Evolutionary conservation across 2,797 vertebrate species (phyloP).

Genomic region (Sparus aurata): DNA sequence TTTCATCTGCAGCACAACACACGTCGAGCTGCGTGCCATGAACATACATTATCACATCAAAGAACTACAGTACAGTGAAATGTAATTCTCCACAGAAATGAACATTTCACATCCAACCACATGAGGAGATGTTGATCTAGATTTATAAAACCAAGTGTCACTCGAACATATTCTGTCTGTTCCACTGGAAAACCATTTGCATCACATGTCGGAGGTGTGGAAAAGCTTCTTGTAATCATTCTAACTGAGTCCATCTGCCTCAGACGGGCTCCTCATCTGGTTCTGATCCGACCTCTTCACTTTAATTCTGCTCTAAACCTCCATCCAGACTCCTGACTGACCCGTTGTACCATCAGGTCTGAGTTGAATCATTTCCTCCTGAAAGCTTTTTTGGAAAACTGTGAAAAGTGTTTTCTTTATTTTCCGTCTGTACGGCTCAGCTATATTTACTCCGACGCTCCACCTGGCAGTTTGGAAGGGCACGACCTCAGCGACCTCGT

Average conservation of each 20-base stretch:
- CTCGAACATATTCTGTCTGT: not conserved
- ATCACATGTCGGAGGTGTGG: not conserved
- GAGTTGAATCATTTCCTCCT: not conserved
- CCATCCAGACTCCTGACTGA: too few relatives aligned
- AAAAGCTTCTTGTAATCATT: too few relatives aligned
- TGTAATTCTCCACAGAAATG: not conserved
- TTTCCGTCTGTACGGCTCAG: slow-evolving; percentile 30
- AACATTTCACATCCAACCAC: slow-evolving; percentile 12
- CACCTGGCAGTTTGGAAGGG: slow-evolving; percentile 46
- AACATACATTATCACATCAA: slow-evolving; percentile 21
- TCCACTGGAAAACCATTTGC: not conserved
- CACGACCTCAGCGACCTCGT: slow-evolving; percentile 23
- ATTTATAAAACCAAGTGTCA: not conserved
- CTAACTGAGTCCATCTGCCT: not conserved
- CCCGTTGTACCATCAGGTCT: not conserved
- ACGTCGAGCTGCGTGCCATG: not conserved
- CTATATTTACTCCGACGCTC: slow-evolving; percentile 35
- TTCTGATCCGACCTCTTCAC: too few relatives aligned
- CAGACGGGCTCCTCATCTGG: too few relatives aligned
- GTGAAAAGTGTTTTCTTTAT: slow-evolving; percentile 15
- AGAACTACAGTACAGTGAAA: not conserved
- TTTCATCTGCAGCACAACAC: slow-evolving; percentile 19
- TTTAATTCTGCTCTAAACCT: not conserved
- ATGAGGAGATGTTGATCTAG: not conserved
- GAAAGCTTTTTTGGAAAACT: not conserved